Percentiles rank a stretch among this genome's conserved stretches.
phyloP scores from a whole-genome alignment of 1,140 invertebrate genomes.

The Phthorimaea operculella region DNA sequence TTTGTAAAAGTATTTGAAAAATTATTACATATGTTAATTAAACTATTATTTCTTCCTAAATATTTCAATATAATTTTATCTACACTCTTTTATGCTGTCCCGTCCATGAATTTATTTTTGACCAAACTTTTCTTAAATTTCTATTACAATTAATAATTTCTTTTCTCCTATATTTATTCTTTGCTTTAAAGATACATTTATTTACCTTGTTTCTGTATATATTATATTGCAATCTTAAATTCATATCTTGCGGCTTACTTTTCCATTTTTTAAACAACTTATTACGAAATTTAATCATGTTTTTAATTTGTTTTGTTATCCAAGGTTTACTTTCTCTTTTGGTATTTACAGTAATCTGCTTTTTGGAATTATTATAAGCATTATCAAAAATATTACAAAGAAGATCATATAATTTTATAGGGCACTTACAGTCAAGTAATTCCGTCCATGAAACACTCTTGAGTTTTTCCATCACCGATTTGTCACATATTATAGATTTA shows the following conservation, averaged over 20 bases:
- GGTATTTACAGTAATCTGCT: neutral
- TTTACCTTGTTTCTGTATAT: neutral
- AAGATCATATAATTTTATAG: neutral
- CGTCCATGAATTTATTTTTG: neutral
- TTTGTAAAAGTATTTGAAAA: constrained; percentile 14
- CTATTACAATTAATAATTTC: neutral
- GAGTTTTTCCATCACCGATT: neutral
- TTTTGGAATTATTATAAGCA: neutral
- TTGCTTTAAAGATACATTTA: neutral
- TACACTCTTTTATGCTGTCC: neutral
- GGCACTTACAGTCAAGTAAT: neutral
- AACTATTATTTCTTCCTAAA: constrained; percentile 7
- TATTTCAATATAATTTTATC: neutral
- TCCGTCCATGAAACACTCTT: neutral
- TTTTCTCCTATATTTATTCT: neutral
- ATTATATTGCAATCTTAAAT: neutral
- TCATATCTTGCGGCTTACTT: neutral
- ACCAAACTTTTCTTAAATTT: neutral
- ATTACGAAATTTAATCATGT: neutral
- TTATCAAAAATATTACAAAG: neutral
- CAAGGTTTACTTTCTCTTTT: neutral
- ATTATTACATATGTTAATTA: constrained; percentile 7
- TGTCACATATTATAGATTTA: neutral
- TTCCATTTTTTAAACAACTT: neutral
- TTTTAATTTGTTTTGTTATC: neutral